These are phyloP conservation scores for Dusona sp. DNA, from an alignment of 2,888 invertebrate genomes.

Conservation along the genomic window DNA sequence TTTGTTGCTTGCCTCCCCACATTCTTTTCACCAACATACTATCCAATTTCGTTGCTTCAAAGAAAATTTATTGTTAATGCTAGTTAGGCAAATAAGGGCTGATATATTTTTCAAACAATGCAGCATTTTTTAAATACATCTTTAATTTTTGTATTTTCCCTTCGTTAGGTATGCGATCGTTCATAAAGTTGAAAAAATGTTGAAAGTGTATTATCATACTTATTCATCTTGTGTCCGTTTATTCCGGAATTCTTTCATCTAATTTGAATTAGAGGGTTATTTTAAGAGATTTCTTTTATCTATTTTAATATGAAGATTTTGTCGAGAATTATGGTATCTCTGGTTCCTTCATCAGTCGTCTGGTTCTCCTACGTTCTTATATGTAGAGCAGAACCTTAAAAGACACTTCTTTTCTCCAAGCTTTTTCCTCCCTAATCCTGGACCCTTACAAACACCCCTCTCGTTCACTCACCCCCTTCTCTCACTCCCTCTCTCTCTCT, in stretches of 20 bases:
- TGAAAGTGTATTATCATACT: background rate
- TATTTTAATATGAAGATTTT: constrained; percentile 2
- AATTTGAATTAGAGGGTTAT: background rate
- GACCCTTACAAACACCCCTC: constrained; percentile 34
- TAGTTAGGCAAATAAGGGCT: background rate
- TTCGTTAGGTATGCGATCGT: background rate
- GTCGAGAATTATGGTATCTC: constrained; percentile 31
- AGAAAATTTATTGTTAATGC: background rate
- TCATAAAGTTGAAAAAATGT: background rate
- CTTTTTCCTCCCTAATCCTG: constrained; percentile 53
- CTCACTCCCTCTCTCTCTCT: constrained; percentile 20
- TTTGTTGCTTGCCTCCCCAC: background rate
- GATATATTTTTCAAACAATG: too few relatives aligned
- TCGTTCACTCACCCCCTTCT: constrained; percentile 28
- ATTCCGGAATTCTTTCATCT: background rate
- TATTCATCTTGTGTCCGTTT: background rate
- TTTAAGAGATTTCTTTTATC: background rate
- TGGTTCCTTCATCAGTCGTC: constrained; percentile 26
- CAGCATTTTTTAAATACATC: background rate
- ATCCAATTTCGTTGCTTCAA: background rate
- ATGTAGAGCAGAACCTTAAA: constrained; percentile 57
- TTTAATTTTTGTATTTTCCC: background rate
- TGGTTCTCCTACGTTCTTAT: constrained; percentile 17
- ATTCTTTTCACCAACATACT: background rate
- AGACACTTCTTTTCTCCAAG: constrained; percentile 52